A percentile compares a stretch with the other conserved stretches of the same genome.
Conservation (phyloP, 2,888 invertebrate species). For the Aphelenchoides bicaudatus region DNA sequence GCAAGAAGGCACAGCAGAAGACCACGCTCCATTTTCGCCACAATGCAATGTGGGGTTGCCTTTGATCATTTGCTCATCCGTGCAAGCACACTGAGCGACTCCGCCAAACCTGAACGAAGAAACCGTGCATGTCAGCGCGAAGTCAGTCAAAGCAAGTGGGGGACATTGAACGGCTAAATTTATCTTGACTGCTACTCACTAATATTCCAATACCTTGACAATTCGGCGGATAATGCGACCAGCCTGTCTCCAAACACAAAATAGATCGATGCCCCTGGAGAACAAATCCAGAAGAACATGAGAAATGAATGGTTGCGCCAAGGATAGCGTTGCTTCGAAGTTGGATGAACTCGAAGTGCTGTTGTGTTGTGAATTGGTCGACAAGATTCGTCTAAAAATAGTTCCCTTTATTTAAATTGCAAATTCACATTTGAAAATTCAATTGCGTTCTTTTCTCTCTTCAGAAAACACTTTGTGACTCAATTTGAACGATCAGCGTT, state of each 20-base stretch:
- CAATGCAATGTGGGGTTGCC: conserved; percentile 52
- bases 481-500: too few relatives aligned
- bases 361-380: conserved; percentile 35
- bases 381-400: conserved; percentile 48
- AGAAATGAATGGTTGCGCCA: conserved; percentile 55
- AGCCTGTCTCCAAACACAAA: conserved; percentile 36
- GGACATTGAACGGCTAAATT: conserved; percentile 37
- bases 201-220: too few relatives aligned
- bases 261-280: conserved; percentile 33
- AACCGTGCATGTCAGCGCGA: conserved; percentile 39
- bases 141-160: conserved; percentile 43
- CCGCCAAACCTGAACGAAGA: conserved; percentile 62
- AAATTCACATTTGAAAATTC: too few relatives aligned
- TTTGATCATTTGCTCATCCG: conserved; percentile 55
- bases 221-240: conserved; percentile 42
- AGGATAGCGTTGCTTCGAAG: conserved; percentile 23
- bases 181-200: conserved; percentile 14
- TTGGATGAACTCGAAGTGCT: conserved; percentile 22
- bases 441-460: too few relatives aligned
- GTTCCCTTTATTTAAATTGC: too few relatives aligned
- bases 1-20: conserved; percentile 47
- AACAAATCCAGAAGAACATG: conserved; percentile 46
- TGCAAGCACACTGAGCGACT: conserved; percentile 69
- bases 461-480: too few relatives aligned
- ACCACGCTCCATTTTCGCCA: conserved; percentile 49